phyloP scores from a whole-genome alignment of 2,888 invertebrate genomes.

The Carterocephalus palaemon region DNA sequence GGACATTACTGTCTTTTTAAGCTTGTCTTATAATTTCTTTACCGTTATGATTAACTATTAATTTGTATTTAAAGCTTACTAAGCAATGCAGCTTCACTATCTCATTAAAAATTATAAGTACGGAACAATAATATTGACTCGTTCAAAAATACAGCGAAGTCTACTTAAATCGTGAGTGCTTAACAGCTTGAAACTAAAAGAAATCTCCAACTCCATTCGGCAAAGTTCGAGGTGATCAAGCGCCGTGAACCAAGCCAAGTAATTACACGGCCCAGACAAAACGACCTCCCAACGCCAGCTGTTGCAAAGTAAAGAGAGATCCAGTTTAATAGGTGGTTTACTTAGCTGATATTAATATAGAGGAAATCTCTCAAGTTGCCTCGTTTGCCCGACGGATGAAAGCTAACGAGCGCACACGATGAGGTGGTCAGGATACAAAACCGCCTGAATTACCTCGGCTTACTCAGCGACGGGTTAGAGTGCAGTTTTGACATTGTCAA shows the following conservation, averaged over 20 bases:
- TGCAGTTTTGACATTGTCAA: constrained; percentile 13
- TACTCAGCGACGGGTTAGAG: constrained; percentile 14
- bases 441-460: constrained; percentile 31
- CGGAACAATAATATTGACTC: too few species aligned
- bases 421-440: constrained; percentile 31
- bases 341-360: constrained; percentile 26
- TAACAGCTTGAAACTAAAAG: constrained; percentile 17
- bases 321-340: constrained; percentile 13
- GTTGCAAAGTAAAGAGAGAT: constrained; percentile 8
- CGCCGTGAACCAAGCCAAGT: constrained; percentile 42
- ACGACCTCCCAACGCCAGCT: constrained; percentile 7
- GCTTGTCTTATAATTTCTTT: too few species aligned
- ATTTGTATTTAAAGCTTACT: too few species aligned
- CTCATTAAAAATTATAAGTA: too few species aligned
- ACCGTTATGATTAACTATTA: too few species aligned
- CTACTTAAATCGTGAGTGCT: constrained; percentile 10
- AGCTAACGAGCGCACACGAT: constrained; percentile 39
- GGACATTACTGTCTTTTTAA: too few species aligned
- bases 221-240: constrained; percentile 37
- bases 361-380: constrained; percentile 39
- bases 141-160: constrained; percentile 6
- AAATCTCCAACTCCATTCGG: constrained; percentile 15
- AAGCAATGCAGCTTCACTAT: too few species aligned
- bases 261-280: constrained; percentile 35
- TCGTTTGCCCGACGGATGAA: constrained; percentile 32